phyloP scores from a whole-genome alignment of 2,888 invertebrate genomes.

The Osmoderma eremita region DNA sequence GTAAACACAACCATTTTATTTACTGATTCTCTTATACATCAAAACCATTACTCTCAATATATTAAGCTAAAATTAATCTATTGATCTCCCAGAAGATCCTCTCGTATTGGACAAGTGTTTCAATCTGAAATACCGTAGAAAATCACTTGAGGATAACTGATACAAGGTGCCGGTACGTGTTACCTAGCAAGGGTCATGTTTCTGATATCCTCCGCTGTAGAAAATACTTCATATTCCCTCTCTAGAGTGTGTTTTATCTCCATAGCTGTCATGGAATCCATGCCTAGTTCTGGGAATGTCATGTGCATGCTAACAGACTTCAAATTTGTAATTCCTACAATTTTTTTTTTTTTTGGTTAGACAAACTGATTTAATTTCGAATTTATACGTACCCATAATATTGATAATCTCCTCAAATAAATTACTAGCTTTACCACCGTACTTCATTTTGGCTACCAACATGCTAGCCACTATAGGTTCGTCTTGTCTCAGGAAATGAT shows the following conservation, averaged over 20 bases:
- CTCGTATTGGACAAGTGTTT: constrained; percentile 65
- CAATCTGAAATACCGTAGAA: constrained; percentile 57
- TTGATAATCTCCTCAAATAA: constrained; percentile 74
- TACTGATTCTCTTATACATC: too few relatives aligned
- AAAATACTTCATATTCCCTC: constrained; percentile 85
- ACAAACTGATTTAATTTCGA: constrained; percentile 66
- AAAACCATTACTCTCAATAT: too few relatives aligned
- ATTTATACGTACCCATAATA: constrained; percentile 69
- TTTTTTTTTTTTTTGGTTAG: constrained; percentile 91
- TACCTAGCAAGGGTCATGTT: constrained; percentile 79
- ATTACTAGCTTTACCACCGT: constrained; percentile 70
- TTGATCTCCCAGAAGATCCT: constrained; percentile 45
- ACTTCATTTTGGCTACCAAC: constrained; percentile 85
- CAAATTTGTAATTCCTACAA: constrained; percentile 75
- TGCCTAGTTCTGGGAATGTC: constrained; percentile 88
- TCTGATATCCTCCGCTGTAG: constrained; percentile 88
- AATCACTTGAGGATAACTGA: background rate
- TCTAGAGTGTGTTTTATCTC: constrained; percentile 95
- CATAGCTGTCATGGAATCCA: constrained; percentile 97
- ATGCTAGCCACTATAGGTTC: constrained; percentile 71
- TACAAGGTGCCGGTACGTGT: too few relatives aligned
- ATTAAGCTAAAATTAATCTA: too few relatives aligned
- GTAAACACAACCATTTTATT: too few relatives aligned
- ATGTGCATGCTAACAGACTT: constrained; percentile 77
- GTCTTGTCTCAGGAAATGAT: constrained; percentile 75